Evolutionary conservation across 2,888 invertebrate species (phyloP).

Genomic region (Pecten maximus): DNA sequence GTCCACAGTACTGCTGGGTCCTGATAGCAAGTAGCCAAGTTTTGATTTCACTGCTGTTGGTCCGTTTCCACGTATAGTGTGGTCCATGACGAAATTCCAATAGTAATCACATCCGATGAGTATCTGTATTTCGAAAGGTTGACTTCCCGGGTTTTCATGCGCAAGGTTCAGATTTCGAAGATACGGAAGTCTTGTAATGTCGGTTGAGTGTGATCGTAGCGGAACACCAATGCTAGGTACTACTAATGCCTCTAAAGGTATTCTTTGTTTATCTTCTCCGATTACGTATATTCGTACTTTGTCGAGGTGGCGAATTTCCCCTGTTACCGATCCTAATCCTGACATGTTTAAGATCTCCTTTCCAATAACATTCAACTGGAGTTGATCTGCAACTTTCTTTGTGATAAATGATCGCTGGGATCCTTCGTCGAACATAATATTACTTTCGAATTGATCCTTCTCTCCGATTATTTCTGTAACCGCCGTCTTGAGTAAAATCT

Average conservation of each 20-base stretch:
- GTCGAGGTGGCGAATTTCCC: neutral
- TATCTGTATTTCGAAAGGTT: slow-evolving; percentile 47
- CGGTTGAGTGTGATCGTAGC: neutral
- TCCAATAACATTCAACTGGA: neutral
- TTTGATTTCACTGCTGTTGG: no score
- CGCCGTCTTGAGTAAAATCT: no score
- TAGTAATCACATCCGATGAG: slow-evolving; percentile 59
- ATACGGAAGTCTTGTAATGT: slow-evolving; percentile 83
- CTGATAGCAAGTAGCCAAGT: slow-evolving; percentile 56
- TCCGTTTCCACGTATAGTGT: slow-evolving; percentile 47
- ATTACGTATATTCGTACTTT: neutral
- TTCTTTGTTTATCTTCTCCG: neutral
- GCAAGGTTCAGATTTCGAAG: slow-evolving; percentile 51
- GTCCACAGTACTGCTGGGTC: slow-evolving; percentile 43
- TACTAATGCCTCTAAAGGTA: neutral
- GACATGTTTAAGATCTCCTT: neutral
- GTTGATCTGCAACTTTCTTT: neutral
- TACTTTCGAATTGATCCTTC: neutral
- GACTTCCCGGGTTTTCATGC: slow-evolving; percentile 45
- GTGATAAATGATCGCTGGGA: slow-evolving; percentile 35
- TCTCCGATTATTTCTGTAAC: no score
- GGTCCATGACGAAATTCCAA: slow-evolving; percentile 47
- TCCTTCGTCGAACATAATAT: slow-evolving; percentile 21
- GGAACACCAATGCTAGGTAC: slow-evolving; percentile 22
- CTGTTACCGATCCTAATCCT: neutral